phyloP scores from a whole-genome alignment of 2,797 vertebrate genomes.

The Poecilia gillii region DNA sequence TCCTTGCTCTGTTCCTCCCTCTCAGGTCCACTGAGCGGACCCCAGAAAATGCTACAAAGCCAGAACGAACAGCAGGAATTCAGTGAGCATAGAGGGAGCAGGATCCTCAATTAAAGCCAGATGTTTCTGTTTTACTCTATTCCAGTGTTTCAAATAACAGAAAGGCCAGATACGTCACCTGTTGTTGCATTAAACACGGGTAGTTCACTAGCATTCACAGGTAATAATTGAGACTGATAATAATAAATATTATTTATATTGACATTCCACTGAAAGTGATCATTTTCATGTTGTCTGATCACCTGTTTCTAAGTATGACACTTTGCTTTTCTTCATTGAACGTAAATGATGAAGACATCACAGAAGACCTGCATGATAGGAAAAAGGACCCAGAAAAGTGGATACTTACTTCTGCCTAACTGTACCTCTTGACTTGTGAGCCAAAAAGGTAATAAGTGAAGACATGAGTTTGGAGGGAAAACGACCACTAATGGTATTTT shows the following conservation, averaged over 20 bases:
- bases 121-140: slow-evolving; percentile 67
- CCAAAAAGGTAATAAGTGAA: neutral
- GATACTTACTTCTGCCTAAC: neutral
- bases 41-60: slow-evolving; percentile 45
- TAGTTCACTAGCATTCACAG: too few relatives aligned
- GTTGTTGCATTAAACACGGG: neutral
- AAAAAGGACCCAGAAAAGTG: neutral
- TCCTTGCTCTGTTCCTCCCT: slow-evolving; percentile 24
- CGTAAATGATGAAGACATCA: neutral
- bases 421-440: neutral
- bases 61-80: slow-evolving; percentile 67
- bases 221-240: neutral
- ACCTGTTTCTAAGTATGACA: neutral
- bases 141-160: slow-evolving; percentile 49
- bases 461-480: neutral
- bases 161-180: slow-evolving; percentile 40
- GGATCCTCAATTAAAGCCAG: slow-evolving; percentile 75
- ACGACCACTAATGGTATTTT: neutral
- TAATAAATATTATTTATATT: neutral
- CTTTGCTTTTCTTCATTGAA: neutral
- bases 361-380: neutral
- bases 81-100: slow-evolving; percentile 39
- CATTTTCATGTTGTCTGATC: neutral
- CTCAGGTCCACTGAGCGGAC: slow-evolving; percentile 32
- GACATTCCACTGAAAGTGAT: neutral